phyloP scores from a whole-genome alignment of 1,140 invertebrate genomes.

The Amphibalanus amphitrite region DNA sequence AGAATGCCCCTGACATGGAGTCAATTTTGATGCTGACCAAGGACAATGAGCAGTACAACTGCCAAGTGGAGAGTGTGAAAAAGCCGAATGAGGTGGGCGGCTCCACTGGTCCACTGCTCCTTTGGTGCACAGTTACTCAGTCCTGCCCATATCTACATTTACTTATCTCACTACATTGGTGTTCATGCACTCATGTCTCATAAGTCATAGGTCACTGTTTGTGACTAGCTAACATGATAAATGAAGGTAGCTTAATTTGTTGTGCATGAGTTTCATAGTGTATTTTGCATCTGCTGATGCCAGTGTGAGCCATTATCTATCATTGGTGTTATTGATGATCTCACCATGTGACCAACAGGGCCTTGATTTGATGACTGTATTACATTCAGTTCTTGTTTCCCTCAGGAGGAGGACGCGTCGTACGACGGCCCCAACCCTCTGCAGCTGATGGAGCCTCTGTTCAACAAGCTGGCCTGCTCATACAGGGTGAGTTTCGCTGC shows the following conservation, averaged over 20 bases:
- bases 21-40: slow-evolving; percentile 27
- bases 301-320: neutral
- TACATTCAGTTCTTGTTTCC: slow-evolving; percentile 10
- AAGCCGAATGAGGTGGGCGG: slow-evolving; percentile 21
- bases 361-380: neutral
- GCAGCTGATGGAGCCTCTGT: slow-evolving; percentile 53
- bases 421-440: slow-evolving; percentile 47
- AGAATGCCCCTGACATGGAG: no score
- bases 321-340: neutral
- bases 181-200: no score
- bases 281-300: no score
- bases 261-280: slow-evolving; percentile 1
- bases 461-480: slow-evolving; percentile 53
- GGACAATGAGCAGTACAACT: slow-evolving; percentile 37
- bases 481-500: slow-evolving; percentile 39
- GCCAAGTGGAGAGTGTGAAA: slow-evolving; percentile 43
- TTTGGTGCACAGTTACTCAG: no score
- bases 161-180: neutral
- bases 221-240: no score
- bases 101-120: no score
- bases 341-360: no score
- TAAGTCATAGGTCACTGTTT: no score
- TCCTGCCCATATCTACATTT: slow-evolving; percentile 5
- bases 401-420: slow-evolving; percentile 23
- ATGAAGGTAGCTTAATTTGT: neutral